A percentile compares a stretch with the other conserved stretches of the same genome.
These are phyloP conservation scores for Lordiphosa collinella DNA, from an alignment of 1,140 invertebrate species.

Conservation along the genomic window DNA sequence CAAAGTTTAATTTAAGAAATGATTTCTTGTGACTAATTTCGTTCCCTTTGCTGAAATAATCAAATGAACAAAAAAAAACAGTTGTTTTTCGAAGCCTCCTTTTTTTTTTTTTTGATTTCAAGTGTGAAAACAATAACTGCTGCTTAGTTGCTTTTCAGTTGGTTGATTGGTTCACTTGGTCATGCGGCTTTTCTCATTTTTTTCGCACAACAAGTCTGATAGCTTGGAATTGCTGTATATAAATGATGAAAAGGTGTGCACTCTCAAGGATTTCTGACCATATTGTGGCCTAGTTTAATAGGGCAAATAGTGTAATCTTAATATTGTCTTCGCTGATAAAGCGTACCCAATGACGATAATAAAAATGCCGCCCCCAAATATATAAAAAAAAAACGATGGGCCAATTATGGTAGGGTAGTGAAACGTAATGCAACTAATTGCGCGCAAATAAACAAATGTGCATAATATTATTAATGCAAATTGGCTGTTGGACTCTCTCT, in stretches of 20 bases:
- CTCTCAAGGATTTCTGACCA: too few species aligned
- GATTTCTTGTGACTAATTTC: too few species aligned
- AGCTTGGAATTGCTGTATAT: conserved; percentile 6
- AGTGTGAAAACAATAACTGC: conserved; percentile 9
- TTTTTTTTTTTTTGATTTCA: too few species aligned
- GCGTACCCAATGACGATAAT: conserved; percentile 7
- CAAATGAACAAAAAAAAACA: too few species aligned
- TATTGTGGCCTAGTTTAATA: too few species aligned
- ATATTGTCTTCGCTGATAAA: too few species aligned
- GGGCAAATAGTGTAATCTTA: too few species aligned
- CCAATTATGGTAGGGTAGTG: neutral
- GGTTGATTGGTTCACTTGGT: neutral
- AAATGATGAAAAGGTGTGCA: conserved; percentile 21
- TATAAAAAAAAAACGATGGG: conserved; percentile 4
- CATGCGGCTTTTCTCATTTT: conserved; percentile 8
- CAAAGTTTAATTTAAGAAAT: too few species aligned
- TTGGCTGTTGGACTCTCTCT: conserved; percentile 11
- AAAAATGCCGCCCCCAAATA: conserved; percentile 8
- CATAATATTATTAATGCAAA: conserved; percentile 13
- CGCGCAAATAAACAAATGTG: conserved; percentile 22
- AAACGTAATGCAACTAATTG: conserved; percentile 25
- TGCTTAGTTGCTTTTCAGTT: conserved; percentile 7
- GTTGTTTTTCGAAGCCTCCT: too few species aligned
- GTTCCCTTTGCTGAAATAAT: too few species aligned
- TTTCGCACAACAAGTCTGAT: conserved; percentile 9